These are phyloP conservation scores for Hedychridium roseum DNA, from an alignment of 2,888 invertebrate species.

Conservation along the genomic window DNA sequence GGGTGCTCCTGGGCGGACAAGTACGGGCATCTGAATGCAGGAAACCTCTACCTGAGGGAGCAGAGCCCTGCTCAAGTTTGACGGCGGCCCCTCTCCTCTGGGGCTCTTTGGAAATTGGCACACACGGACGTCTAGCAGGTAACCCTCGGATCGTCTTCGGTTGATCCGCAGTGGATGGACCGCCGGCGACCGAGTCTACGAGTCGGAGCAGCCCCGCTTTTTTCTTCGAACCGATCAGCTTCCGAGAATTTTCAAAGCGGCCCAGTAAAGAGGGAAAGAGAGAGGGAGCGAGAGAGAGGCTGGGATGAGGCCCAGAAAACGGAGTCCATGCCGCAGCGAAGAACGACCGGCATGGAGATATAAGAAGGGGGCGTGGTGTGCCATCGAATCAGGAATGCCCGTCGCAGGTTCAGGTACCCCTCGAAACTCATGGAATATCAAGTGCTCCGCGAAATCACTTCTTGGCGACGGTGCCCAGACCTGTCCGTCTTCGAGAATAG, in stretches of 20 bases:
- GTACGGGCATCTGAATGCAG: slow-evolving; percentile 35
- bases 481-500: too few species aligned
- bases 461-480: too few species aligned
- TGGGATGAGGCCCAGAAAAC: neutral
- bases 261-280: slow-evolving; percentile 12
- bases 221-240: slow-evolving; percentile 25
- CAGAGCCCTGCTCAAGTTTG: slow-evolving; percentile 7
- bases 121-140: too few species aligned
- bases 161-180: slow-evolving; percentile 4
- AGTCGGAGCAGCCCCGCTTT: slow-evolving; percentile 14
- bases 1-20: slow-evolving; percentile 41
- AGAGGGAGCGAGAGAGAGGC: slow-evolving; percentile 4
- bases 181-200: neutral
- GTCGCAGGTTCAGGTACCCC: too few species aligned
- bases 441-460: too few species aligned
- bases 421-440: too few species aligned
- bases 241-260: slow-evolving; percentile 26
- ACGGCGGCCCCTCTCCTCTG: slow-evolving; percentile 9
- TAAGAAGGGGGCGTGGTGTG: too few species aligned
- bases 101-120: slow-evolving; percentile 4
- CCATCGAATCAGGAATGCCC: too few species aligned
- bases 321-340: too few species aligned
- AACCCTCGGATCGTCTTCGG: too few species aligned
- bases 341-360: too few species aligned
- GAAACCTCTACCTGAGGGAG: slow-evolving; percentile 39